Evolutionary conservation across 1,140 invertebrate species (phyloP), one percentile per base, ranked within the genome.

Genomic region (Polyergus mexicanus): DNA sequence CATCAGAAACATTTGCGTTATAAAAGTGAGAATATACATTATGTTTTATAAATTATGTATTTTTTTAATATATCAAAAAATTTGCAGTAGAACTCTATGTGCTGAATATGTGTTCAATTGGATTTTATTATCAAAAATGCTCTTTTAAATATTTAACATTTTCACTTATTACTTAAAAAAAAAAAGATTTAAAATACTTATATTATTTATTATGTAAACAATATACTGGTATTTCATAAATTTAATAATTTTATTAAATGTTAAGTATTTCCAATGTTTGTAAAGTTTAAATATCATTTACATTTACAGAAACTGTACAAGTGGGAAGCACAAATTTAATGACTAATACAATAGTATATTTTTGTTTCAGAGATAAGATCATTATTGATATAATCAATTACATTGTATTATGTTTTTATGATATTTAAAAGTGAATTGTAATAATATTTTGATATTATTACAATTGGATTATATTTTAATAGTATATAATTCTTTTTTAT

Each of bases 1-100:
- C 63, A 83, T 68, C 62, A 86, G 88, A 51, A 80, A 62, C 80
- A 88, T 92, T 90, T 86, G 76, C 89, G 89, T 91, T 91, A 91
- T 72, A 62, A 72, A 86, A 38, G 62, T 88, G 72, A 16, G 13
- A 92, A 85, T 88, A 80, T 78, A 77, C 58, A 16, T 16, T 13
- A 16, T 5, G 4, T 16, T 51, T 51, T 51, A 51, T 19, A 51
- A 11, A 51, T 51, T 51, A 51, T 51, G 65, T 81, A 76, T 28
- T 80, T 72, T 81, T 89, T 84, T 89, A 71, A 84, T 91, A 89
- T 75, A 84, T 85, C 78, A 68, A 76, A 35, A 84, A 86, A 76
- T 75, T 86, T 84, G 51, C 86, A 86, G 77, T 90, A 25, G 69
- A 60, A 86, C 77, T 32, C 32, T 65, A 76, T 86, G 71, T 89